Evolutionary conservation across 2,113 vertebrate species (phyloP).

Genomic region (Paratilapia polleni): DNA sequence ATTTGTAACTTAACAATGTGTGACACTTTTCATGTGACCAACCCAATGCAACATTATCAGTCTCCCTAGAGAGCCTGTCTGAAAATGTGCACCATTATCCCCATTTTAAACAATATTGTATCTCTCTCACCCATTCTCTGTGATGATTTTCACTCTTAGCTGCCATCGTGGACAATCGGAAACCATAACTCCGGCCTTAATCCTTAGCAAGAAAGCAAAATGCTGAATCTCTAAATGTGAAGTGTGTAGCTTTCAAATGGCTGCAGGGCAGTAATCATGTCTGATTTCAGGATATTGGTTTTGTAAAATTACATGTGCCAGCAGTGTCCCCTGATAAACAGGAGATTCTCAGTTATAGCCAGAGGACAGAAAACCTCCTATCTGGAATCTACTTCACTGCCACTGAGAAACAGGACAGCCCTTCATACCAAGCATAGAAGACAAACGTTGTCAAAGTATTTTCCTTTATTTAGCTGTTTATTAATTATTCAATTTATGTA

Average conservation of each 20-base stretch:
- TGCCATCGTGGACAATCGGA: neutral
- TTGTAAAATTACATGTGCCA: constrained; percentile 48
- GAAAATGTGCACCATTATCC: neutral
- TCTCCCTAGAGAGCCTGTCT: neutral
- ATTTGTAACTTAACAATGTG: constrained; percentile 1
- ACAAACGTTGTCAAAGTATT: neutral
- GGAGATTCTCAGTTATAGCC: constrained; percentile 22
- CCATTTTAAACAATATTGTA: neutral
- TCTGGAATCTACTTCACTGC: constrained; percentile 6
- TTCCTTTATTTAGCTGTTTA: neutral
- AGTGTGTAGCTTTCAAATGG: neutral
- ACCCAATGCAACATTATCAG: neutral
- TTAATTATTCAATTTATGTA: constrained; percentile 15
- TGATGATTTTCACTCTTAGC: neutral
- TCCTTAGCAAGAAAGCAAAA: neutral
- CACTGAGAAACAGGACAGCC: neutral
- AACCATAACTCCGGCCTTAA: neutral
- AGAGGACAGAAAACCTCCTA: constrained; percentile 26
- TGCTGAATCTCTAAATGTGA: constrained; percentile 3
- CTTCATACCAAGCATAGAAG: constrained; percentile 7
- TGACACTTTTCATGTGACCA: neutral
- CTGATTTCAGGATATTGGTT: constrained; percentile 30
- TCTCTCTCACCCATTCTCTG: neutral
- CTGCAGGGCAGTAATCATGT: neutral
- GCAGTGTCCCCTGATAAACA: constrained; percentile 8